Evolutionary conservation across 2,888 invertebrate species (phyloP), one percentile per base, ranked within the genome.

Genomic region (Drosophila barbarae): DNA sequence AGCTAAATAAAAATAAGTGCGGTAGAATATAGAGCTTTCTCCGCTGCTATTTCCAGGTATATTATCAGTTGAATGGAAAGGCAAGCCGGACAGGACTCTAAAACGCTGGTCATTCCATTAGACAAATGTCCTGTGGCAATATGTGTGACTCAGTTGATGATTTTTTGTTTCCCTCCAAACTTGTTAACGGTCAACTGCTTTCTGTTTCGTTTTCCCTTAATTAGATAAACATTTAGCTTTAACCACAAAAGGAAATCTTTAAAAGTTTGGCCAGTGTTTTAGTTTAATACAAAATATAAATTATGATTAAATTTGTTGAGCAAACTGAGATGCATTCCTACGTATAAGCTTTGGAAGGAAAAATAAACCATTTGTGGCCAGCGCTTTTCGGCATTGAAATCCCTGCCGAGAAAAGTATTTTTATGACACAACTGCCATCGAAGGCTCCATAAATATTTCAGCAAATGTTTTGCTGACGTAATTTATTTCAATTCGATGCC

Each of bases 1-100:
- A 42, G 63, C 56, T 71, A 69, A 64, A 78, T 77, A 74, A 83
- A 77, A 82, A 71, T 68, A 75, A 67, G 64, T 73, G 65, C 77
- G 54, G 36, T 32, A 59, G 63, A 51, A 46, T 46, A 34, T 39
- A 68, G 59, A 58, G 61, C 41, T 59, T 44, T 26, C 50, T 55
- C 35, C 15, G 28, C 21, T 41, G 15, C n/a, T 56, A 38, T 38
- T 51, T 38, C 36, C 78, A 75, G 53, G 23, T 23, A 5, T 23
- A 23, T 23, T 23, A 64, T 38, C 30, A 47, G 51, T 36, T 60
- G 70, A 54, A 44, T 28, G 34, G 32, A 15, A 30, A 32, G 35
- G 35, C 41, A 32, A 56, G 50, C 38, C 47, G 52, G 77, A 69
- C 55, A 38, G 57, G 69, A 81, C 77, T 49, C 56, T 65, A 59